A percentile compares a stretch with the other conserved stretches of the same genome.
These are phyloP conservation scores for Myrmophylax atrothorax DNA, from an alignment of 2,113 vertebrate species.

Conservation along the genomic window DNA sequence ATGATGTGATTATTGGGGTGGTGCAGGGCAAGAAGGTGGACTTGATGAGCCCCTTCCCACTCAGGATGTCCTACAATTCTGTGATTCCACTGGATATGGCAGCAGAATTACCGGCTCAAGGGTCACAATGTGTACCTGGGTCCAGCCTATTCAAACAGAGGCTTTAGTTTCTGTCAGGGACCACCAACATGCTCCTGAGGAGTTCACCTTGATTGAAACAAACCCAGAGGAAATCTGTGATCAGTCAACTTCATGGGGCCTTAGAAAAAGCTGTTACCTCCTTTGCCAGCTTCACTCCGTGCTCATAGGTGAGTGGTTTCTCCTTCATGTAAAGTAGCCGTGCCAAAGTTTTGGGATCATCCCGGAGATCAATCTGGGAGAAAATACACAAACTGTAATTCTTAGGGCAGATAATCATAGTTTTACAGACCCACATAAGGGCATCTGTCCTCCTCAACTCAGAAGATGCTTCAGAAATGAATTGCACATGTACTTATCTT, in stretches of 20 bases:
- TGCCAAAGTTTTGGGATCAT: conserved; percentile 88
- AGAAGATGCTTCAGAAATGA: neutral
- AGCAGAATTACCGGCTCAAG: neutral
- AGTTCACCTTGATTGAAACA: neutral
- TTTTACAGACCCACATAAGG: neutral
- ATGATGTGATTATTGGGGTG: neutral
- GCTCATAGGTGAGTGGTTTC: conserved; percentile 87
- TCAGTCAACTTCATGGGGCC: accelerated
- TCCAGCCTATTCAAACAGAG: neutral
- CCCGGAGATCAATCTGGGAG: conserved; percentile 85
- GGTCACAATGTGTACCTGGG: neutral
- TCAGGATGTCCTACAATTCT: neutral
- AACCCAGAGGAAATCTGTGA: neutral
- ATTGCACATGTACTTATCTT: neutral
- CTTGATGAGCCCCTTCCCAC: accelerated
- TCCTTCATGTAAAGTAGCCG: conserved; percentile 90
- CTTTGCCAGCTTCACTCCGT: conserved; percentile 86
- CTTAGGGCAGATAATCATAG: neutral
- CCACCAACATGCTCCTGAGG: accelerated
- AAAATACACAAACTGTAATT: neutral
- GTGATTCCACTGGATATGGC: accelerated
- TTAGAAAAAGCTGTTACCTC: conserved; percentile 70
- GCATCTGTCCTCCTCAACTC: neutral
- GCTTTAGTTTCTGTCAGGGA: neutral
- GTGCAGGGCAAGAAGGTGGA: neutral